Evolutionary conservation across 1,140 invertebrate species (phyloP), one percentile per base, ranked within the genome.

Genomic region (Neomicropteryx cornuta): DNA sequence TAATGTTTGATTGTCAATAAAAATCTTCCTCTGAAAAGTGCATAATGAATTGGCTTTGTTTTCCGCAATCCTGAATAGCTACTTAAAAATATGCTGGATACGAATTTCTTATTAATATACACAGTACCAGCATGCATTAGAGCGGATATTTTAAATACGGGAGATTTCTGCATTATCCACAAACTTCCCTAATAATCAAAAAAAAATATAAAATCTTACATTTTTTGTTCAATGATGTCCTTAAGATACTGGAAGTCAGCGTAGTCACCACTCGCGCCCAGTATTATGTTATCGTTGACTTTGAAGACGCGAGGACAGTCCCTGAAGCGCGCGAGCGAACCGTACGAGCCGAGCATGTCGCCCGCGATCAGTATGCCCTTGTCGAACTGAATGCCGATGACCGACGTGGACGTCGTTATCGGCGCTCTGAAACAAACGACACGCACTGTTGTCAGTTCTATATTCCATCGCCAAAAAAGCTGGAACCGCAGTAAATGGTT

Each of bases 171-270:
- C n/a, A n/a, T n/a, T n/a, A n/a, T n/a, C n/a, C n/a, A n/a, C n/a
- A n/a, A n/a, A n/a, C n/a, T n/a, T n/a, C n/a, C n/a, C n/a, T n/a
- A n/a, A n/a, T n/a, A n/a, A n/a, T n/a, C n/a, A n/a, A 30, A 24
- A 3, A 39, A 32, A 29, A 23, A 33, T 27, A 21, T 39, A 23
- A 22, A 48, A 31, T 72, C 75, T 76, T 71, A 90, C 85, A 94
- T 83, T 74, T 92, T 92, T 56, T 93, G 87, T 51, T 95, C 81
- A 52, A 97, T 86, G 36, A 83, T 75, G 45, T 81, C 79, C 53
- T 80, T 81, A 3, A 98, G 68, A 52, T 82, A 92, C 62, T 98
- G 93, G 57, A 79, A 97, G 66, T 98, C 95, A 16, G 90, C 93
- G 64, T 89, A 95, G 67, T 98, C 95, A 10, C 94, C 94, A 44